A percentile compares a stretch with the other conserved stretches of the same genome.
Evolutionary conservation across 2,113 vertebrate species (phyloP).

Genomic region (Gnathonemus longibarbis): DNA sequence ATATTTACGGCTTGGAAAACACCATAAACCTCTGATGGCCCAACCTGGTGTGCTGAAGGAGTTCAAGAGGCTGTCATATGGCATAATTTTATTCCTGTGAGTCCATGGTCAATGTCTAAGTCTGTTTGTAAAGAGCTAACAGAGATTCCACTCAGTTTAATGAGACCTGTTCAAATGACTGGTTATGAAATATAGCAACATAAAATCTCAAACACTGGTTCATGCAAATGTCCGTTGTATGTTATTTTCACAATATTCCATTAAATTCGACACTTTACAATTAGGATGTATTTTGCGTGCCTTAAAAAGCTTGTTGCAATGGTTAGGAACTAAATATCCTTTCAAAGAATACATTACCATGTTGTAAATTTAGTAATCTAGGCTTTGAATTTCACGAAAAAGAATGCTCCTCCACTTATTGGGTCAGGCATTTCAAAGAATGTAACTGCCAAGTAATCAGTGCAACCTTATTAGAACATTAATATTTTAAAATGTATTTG

Average conservation of each 20-base stretch:
- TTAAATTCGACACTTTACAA: not conserved
- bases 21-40: not conserved
- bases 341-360: not conserved
- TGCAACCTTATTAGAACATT: not conserved
- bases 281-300: not conserved
- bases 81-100: not conserved
- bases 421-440: not conserved
- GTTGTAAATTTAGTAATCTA: not conserved
- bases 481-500: conserved; percentile 5
- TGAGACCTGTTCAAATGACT: not conserved
- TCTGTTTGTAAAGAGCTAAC: not conserved
- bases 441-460: not conserved
- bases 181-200: not conserved
- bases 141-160: not conserved
- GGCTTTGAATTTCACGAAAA: not conserved
- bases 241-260: not conserved
- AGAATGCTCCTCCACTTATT: not conserved
- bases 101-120: not conserved
- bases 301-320: not conserved
- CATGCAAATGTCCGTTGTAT: not conserved
- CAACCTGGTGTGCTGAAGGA: not conserved
- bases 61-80: not conserved
- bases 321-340: not conserved
- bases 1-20: not conserved
- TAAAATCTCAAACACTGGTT: not conserved